These are phyloP conservation scores for Chelonia mydas DNA, from an alignment of 2,797 vertebrate genomes.

Conservation along the genomic window DNA sequence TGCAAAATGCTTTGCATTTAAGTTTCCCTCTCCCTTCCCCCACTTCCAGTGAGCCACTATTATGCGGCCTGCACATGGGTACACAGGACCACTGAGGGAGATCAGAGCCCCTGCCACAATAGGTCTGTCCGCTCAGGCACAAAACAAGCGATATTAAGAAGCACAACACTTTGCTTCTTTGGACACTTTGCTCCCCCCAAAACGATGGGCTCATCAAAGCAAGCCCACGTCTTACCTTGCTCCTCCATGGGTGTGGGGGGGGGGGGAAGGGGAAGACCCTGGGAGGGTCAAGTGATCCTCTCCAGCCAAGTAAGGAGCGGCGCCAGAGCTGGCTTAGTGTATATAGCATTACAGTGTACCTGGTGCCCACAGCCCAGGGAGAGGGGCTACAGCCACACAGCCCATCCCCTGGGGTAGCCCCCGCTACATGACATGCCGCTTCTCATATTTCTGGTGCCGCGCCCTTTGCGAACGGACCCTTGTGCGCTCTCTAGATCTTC, in stretches of 20 bases:
- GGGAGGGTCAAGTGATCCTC: not conserved
- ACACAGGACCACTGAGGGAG: not conserved
- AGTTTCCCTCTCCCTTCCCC: no score
- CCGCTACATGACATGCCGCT: not conserved
- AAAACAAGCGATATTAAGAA: not conserved
- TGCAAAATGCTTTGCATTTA: not conserved
- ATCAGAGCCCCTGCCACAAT: not conserved
- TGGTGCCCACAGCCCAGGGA: not conserved
- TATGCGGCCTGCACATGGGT: not conserved
- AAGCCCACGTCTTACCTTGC: not conserved
- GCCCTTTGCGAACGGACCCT: not conserved
- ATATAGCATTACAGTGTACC: no score
- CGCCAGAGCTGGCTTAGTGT: not conserved
- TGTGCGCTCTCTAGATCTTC: not conserved
- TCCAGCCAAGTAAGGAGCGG: not conserved
- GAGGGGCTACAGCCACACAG: not conserved
- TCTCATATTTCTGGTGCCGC: not conserved
- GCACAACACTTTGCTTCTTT: no score
- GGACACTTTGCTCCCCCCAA: not conserved
- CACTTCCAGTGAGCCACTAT: not conserved
- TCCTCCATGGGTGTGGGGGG: no score
- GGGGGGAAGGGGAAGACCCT: no score
- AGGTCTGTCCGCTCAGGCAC: not conserved
- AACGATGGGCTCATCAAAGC: not conserved
- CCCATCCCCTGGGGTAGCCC: not conserved